phyloP scores from a whole-genome alignment of 2,113 vertebrate genomes.

The Psilopogon haemacephalus region DNA sequence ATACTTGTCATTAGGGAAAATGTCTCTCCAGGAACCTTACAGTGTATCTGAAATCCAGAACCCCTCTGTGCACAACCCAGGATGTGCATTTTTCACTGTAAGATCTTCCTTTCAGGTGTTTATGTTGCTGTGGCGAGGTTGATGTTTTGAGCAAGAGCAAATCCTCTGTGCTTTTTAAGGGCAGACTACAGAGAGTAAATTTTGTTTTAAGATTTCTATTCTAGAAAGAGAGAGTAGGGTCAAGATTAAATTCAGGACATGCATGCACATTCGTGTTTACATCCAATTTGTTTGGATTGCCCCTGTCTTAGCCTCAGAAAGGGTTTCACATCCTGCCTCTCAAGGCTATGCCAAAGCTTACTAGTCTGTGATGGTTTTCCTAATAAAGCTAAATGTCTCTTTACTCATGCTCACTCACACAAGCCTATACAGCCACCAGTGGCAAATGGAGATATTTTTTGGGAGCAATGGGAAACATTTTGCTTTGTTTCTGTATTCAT shows the following conservation, averaged over 20 bases:
- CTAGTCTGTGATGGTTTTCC: background rate
- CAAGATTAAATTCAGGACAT: background rate
- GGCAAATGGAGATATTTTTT: background rate
- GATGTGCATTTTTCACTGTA: background rate
- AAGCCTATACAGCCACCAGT: background rate
- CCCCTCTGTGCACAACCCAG: fast-evolving
- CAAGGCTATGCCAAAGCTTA: background rate
- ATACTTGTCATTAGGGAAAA: background rate
- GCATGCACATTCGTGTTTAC: background rate
- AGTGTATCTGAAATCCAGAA: background rate
- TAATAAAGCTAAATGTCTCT: background rate
- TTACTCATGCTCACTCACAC: background rate
- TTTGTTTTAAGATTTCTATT: background rate
- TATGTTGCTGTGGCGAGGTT: background rate
- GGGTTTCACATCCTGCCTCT: background rate
- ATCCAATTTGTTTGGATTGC: background rate
- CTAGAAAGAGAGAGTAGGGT: background rate
- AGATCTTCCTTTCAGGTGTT: background rate
- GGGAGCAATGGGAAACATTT: background rate
- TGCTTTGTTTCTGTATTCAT: background rate
- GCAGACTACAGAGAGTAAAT: background rate
- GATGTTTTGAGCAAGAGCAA: background rate
- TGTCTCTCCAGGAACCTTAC: background rate
- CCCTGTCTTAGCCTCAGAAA: background rate
- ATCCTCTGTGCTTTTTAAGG: background rate